Conservation (phyloP, 2,113 vertebrate genomes). For the Protomyctophum bolini region DNA sequence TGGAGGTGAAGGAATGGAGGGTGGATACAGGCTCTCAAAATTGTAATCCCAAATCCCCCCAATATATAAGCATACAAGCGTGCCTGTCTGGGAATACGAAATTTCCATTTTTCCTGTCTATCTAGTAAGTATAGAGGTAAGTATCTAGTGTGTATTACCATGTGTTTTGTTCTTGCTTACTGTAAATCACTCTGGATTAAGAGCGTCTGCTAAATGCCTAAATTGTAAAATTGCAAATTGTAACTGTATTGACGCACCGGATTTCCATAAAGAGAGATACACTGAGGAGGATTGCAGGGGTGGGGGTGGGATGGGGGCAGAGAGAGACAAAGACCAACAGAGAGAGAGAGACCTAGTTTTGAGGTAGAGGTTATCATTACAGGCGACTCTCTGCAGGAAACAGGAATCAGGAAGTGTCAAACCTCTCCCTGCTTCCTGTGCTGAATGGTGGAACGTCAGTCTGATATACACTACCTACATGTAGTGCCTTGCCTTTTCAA, state of each 20-base stretch:
- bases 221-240: too few species aligned
- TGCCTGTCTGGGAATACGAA: background rate
- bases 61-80: background rate
- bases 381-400: constrained; percentile 48
- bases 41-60: background rate
- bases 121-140: too few species aligned
- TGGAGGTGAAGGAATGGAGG: too few species aligned
- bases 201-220: too few species aligned
- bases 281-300: too few species aligned
- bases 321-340: background rate
- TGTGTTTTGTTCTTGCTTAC: too few species aligned
- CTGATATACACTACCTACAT: constrained; percentile 8
- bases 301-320: background rate
- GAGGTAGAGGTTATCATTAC: constrained; percentile 21
- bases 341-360: background rate
- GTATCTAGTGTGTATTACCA: too few species aligned
- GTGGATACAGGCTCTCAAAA: background rate
- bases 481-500: too few species aligned
- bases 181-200: too few species aligned
- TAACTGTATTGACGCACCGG: too few species aligned
- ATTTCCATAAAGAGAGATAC: too few species aligned
- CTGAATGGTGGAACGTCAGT: constrained; percentile 19
- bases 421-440: constrained; percentile 37
- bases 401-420: constrained; percentile 57
- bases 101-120: too few species aligned